Conservation (phyloP, 2,888 invertebrate species). For the Caenorhabditis sp. region DNA sequence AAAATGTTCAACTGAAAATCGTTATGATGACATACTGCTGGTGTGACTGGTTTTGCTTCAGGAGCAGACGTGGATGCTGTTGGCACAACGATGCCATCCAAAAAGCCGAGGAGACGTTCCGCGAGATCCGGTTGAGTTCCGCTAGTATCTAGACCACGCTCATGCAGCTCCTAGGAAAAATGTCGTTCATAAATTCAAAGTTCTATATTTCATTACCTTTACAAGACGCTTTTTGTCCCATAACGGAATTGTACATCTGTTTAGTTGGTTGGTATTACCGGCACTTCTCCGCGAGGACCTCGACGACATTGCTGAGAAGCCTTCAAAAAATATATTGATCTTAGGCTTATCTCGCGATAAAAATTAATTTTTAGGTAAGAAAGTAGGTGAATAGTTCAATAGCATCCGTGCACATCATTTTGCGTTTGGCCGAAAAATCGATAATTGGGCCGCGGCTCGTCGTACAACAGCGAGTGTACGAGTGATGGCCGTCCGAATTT, state of each 20-base stretch:
- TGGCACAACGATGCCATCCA: constrained; percentile 18
- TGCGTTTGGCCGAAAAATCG: constrained; percentile 1
- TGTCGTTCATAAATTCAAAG: not conserved
- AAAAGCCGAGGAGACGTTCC: constrained; percentile 54
- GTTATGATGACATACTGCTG: too few relatives aligned
- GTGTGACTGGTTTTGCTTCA: not conserved
- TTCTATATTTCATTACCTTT: not conserved
- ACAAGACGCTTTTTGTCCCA: constrained; percentile 28
- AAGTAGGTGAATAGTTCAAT: not conserved
- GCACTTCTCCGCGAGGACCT: constrained; percentile 48
- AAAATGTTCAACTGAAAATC: not conserved
- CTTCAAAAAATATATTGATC: too few relatives aligned
- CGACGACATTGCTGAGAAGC: constrained; percentile 5
- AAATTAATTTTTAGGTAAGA: not conserved
- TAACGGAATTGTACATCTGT: constrained; percentile 28
- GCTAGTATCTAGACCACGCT: constrained; percentile 47
- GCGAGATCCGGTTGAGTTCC: constrained; percentile 53
- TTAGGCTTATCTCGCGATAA: too few relatives aligned
- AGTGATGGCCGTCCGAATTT: not conserved
- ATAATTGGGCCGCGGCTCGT: constrained; percentile 3
- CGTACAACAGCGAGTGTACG: not conserved
- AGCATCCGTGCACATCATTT: not conserved
- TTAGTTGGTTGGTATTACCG: constrained; percentile 19
- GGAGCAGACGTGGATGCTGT: not conserved
- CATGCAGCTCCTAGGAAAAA: constrained; percentile 56